Evolutionary conservation across 2,888 invertebrate genomes (phyloP), one percentile per base, ranked within the genome.

Genomic region (Ectobius pallidus): DNA sequence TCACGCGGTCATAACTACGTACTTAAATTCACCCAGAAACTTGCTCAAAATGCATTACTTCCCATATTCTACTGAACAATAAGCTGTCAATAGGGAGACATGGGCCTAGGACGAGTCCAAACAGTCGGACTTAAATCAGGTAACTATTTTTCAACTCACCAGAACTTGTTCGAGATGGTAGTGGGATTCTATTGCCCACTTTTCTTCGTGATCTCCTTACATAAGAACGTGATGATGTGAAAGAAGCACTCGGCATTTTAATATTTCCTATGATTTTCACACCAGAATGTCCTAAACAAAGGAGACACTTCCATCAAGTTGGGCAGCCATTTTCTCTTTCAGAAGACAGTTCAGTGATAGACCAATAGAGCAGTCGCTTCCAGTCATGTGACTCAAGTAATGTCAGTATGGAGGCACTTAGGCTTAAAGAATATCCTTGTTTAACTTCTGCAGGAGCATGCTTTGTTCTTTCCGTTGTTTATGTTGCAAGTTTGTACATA

Each of bases 181-280:
- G 86, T 80, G 92, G 92, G 84, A 92, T 93, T 83, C 95, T 90
- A 86, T 94, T 94, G 81, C 92, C 92, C 84, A 92, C 93, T 92
- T 95, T 94, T 87, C 95, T 92, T 84, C 94, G 90, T 84, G 95
- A 95, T 87, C 95, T 91, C 85, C 95, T 91, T 82, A 93, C 92
- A 87, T 93, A 94, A 86, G 93, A 93, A 88, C 94, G 91, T 86
- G 94, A 93, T 86, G 94, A 93, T 84, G 94, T 93, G 87, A 95
- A 94, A 85, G 95, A 95, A 87, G 95, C 95, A 90, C 95, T 95
- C 89, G 95, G 95, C 95, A 95, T 94, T 87, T 90, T 92, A 70
- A 62, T 70, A 70, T 73, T 74, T 75, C 72, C 72, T 70, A 58
- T 67, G 34, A 70, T 72, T 71, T 73, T 69, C 65, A 52, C 69